phyloP scores from a whole-genome alignment of 2,113 vertebrate species.

The Tonatia bakeri region DNA sequence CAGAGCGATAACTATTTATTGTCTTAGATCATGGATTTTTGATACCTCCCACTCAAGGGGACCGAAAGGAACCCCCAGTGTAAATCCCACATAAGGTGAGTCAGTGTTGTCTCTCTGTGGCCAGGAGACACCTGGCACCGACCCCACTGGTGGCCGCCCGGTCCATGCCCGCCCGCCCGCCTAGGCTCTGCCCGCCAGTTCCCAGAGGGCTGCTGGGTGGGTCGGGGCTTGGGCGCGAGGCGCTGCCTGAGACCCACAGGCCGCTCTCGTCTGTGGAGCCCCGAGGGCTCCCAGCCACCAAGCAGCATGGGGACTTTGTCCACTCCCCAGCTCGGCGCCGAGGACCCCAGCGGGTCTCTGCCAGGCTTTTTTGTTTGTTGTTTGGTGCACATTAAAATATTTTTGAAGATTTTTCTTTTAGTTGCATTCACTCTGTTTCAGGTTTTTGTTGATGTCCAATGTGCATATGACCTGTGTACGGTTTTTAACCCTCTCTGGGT shows the following conservation, averaged over 20 bases:
- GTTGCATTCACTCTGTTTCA: slow-evolving; percentile 32
- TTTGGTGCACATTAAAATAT: slow-evolving; percentile 9
- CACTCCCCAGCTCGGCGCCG: not conserved
- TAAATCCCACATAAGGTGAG: not conserved
- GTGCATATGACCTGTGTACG: slow-evolving; percentile 21
- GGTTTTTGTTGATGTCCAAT: slow-evolving; percentile 39
- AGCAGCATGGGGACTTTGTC: not conserved
- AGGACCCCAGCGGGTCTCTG: not conserved
- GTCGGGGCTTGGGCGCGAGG: not conserved
- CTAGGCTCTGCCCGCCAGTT: not conserved
- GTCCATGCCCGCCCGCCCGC: not conserved
- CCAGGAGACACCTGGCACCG: not conserved
- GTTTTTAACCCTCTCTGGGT: slow-evolving; percentile 26
- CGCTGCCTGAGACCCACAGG: not conserved
- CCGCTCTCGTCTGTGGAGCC: not conserved
- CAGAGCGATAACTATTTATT: not conserved
- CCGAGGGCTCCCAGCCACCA: fast-evolving
- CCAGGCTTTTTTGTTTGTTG: not conserved
- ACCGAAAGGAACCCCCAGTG: not conserved
- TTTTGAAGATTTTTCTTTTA: slow-evolving; percentile 17
- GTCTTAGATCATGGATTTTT: slow-evolving; percentile 53
- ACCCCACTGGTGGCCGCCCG: not conserved
- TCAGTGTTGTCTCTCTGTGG: not conserved
- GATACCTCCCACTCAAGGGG: slow-evolving; percentile 21
- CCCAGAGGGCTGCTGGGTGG: not conserved